Conservation (phyloP, 2,888 invertebrate species). For the Ophraella communa region DNA sequence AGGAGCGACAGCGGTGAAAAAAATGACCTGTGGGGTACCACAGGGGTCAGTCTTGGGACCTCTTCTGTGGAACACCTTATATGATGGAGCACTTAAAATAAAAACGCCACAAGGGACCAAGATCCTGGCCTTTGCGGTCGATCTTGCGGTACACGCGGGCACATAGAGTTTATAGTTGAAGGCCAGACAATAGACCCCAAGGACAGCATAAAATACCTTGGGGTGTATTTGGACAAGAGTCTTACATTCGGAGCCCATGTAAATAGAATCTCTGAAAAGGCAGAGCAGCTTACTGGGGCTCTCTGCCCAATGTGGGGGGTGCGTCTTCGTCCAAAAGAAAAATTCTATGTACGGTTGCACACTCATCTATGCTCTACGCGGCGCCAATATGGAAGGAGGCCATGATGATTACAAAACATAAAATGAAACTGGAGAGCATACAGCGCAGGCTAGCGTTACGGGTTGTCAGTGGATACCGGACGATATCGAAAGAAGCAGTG, state of each 20-base stretch:
- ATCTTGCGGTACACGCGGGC: slow-evolving; percentile 15
- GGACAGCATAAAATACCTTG: slow-evolving; percentile 17
- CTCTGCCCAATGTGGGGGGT: slow-evolving; percentile 22
- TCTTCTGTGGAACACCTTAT: slow-evolving; percentile 2
- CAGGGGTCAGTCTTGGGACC: slow-evolving; percentile 10
- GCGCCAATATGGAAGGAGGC: slow-evolving; percentile 32
- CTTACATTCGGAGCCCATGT: too few species aligned
- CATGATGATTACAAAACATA: too few species aligned
- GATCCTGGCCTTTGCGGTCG: slow-evolving; percentile 20
- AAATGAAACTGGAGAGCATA: too few species aligned
- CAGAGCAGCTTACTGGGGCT: too few species aligned
- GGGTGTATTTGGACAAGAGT: slow-evolving; percentile 20
- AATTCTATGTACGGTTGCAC: slow-evolving; percentile 9
- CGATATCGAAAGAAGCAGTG: too few species aligned
- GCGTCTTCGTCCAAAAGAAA: slow-evolving; percentile 2
- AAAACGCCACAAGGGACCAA: too few species aligned
- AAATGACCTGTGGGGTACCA: slow-evolving; percentile 2
- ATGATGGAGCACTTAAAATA: slow-evolving; percentile 11
- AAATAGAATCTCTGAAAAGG: slow-evolving; percentile 3
- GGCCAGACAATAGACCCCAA: too few species aligned
- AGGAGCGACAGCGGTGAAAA: not conserved
- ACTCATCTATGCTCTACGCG: slow-evolving; percentile 23
- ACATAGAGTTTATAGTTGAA: too few species aligned
- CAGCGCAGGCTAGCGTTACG: too few species aligned
- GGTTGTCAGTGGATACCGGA: too few species aligned